Conservation (phyloP, 2,113 vertebrate species). For the Anhinga rufa region DNA sequence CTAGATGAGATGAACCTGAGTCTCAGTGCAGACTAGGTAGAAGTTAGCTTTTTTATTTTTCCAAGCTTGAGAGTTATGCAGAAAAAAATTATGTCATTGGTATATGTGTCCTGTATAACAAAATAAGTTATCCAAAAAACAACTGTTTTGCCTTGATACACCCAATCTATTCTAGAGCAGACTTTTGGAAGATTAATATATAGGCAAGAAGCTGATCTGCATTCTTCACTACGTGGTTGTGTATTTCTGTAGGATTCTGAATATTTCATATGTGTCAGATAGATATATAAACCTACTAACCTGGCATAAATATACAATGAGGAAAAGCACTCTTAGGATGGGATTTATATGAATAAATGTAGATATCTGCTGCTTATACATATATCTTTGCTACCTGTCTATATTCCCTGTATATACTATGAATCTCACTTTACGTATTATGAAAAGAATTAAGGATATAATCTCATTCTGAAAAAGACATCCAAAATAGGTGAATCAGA, state of each 20-base stretch:
- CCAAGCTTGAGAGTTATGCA: not conserved
- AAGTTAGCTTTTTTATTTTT: not conserved
- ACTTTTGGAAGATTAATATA: not conserved
- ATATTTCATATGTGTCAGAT: not conserved
- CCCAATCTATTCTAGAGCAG: not conserved
- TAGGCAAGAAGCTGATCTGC: not conserved
- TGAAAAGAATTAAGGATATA: not conserved
- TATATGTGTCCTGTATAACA: not conserved
- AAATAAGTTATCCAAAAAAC: not conserved
- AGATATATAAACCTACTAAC: not conserved
- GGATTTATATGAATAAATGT: not conserved
- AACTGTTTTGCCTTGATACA: not conserved
- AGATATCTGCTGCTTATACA: not conserved
- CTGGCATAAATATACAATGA: not conserved
- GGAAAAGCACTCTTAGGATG: not conserved
- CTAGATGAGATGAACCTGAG: not conserved
- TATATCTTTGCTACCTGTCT: not conserved
- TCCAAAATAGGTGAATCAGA: not conserved
- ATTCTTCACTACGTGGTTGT: not conserved
- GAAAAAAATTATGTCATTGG: not conserved
- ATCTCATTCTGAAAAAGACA: not conserved
- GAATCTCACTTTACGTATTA: not conserved
- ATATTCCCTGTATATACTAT: not conserved
- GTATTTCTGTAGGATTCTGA: not conserved
- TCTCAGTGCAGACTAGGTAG: not conserved